These are phyloP conservation scores for Ramazzottius varieornatus DNA, from an alignment of 2,888 invertebrate species.

Conservation along the genomic window DNA sequence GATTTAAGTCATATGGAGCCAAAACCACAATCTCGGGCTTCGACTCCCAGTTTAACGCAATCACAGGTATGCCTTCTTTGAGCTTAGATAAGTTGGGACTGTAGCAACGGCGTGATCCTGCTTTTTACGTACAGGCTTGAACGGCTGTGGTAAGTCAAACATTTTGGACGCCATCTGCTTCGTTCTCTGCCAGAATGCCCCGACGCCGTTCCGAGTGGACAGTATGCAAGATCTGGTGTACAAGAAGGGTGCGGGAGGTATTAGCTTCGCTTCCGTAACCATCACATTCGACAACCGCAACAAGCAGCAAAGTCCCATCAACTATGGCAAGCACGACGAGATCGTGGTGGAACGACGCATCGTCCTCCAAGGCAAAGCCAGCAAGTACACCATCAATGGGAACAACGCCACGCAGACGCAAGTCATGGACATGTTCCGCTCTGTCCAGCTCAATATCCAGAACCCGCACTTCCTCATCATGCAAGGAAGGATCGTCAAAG, in stretches of 20 bases:
- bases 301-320: conserved; percentile 50
- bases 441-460: conserved; percentile 87
- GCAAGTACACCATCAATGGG: conserved; percentile 76
- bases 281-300: conserved; percentile 79
- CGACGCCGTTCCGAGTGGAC: conserved; percentile 67
- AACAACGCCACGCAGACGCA: conserved; percentile 61
- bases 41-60: conserved; percentile 82
- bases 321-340: conserved; percentile 43
- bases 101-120: too few species aligned
- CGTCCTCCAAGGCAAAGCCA: conserved; percentile 18
- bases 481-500: conserved; percentile 97
- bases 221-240: conserved; percentile 84
- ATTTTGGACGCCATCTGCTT: conserved; percentile 93
- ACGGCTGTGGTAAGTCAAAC: conserved; percentile 92
- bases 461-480: conserved; percentile 98
- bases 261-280: conserved; percentile 79
- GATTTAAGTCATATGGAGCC: conserved; percentile 90
- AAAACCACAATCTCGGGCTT: conserved; percentile 70
- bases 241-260: conserved; percentile 82
- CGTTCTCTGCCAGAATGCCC: conserved; percentile 72
- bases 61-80: conserved; percentile 39
- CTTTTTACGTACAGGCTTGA: conserved; percentile 28
- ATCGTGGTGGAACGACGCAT: conserved; percentile 9
- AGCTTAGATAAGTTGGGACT: not conserved
- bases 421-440: conserved; percentile 78